Conservation (phyloP, 2,797 vertebrate species). For the Sarcophilus harrisii region DNA sequence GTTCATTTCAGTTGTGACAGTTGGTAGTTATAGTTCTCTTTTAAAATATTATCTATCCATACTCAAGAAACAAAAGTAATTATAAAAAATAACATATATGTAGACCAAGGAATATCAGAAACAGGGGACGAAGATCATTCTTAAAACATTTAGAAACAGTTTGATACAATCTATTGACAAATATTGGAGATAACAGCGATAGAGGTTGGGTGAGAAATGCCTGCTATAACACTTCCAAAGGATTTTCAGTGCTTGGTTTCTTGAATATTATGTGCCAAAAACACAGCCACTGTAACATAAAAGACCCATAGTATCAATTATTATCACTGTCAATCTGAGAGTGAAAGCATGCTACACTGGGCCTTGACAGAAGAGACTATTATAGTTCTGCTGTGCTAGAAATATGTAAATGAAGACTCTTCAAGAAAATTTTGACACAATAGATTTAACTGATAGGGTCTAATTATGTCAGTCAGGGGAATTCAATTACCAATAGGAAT, state of each 20-base stretch:
- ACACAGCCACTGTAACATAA: conserved; percentile 72
- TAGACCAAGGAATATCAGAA: conserved; percentile 54
- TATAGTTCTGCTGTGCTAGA: conserved; percentile 69
- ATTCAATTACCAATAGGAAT: conserved; percentile 62
- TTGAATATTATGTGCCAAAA: conserved; percentile 66
- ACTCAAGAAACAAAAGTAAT: conserved; percentile 47
- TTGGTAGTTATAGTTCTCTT: background rate
- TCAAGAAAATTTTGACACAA: conserved; percentile 80
- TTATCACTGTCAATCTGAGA: conserved; percentile 78
- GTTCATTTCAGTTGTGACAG: background rate
- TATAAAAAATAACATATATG: conserved; percentile 20
- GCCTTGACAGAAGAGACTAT: conserved; percentile 73
- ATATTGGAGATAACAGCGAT: conserved; percentile 36
- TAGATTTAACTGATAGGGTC: conserved; percentile 76
- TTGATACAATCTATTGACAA: conserved; percentile 60
- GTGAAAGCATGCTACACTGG: conserved; percentile 74
- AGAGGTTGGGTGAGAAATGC: conserved; percentile 58
- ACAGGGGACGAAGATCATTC: conserved; percentile 50
- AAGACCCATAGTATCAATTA: conserved; percentile 76
- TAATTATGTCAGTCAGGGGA: conserved; percentile 77
- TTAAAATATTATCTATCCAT: conserved; percentile 51
- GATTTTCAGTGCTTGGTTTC: conserved; percentile 64
- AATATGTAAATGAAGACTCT: conserved; percentile 81
- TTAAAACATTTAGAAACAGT: conserved; percentile 64
- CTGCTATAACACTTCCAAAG: conserved; percentile 66